phyloP scores from a whole-genome alignment of 92 coral and sea anemone species.

The Actinernus sp. region DNA sequence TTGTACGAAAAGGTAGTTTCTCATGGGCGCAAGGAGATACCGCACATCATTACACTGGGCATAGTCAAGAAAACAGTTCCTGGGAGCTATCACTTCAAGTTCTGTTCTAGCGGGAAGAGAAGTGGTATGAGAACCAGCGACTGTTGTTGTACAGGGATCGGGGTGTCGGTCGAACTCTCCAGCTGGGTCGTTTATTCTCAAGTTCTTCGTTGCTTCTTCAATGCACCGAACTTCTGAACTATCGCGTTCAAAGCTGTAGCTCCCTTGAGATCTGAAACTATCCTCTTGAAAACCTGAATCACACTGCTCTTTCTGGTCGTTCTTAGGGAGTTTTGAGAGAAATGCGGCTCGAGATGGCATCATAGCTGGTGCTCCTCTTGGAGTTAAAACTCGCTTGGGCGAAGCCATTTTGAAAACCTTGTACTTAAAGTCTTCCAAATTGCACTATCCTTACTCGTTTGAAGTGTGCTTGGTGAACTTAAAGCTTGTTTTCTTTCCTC shows the following conservation, averaged over 20 bases:
- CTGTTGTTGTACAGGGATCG: background rate
- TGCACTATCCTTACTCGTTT: background rate
- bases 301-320: constrained; percentile 28
- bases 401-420: background rate
- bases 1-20: constrained; percentile 46
- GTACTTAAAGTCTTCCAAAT: background rate
- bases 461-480: constrained; percentile 3
- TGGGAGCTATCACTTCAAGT: constrained; percentile 9
- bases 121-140: background rate
- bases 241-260: constrained; percentile 29
- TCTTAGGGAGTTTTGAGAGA: constrained; percentile 1
- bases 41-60: constrained; percentile 80
- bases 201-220: constrained; percentile 51
- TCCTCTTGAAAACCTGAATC: constrained; percentile 89
- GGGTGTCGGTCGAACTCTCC: constrained; percentile 11
- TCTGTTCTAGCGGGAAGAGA: no score
- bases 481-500: no score
- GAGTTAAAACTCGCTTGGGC: constrained; percentile 30
- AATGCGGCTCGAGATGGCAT: constrained; percentile 1
- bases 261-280: constrained; percentile 34
- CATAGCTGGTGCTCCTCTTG: constrained; percentile 57
- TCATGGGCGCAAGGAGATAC: constrained; percentile 79
- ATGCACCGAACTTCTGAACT: constrained; percentile 12
- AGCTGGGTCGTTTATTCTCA: constrained; percentile 43
- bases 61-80: constrained; percentile 58